Evolutionary conservation across 2,113 vertebrate genomes (phyloP).

Genomic region (Astur gentilis): DNA sequence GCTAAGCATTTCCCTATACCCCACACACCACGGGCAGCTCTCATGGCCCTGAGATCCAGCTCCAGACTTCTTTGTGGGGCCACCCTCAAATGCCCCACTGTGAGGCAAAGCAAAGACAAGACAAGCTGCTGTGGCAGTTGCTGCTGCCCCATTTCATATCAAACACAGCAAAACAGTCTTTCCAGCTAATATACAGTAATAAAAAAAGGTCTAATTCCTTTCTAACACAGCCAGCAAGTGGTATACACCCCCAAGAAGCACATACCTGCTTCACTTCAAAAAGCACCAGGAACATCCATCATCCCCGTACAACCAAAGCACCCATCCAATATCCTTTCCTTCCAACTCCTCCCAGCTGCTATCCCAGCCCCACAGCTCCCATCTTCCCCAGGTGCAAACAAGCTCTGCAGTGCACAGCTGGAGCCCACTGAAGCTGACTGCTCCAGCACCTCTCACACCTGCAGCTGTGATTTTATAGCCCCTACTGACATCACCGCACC

Average conservation of each 20-base stretch:
- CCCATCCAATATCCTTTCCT: background rate
- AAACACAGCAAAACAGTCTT: background rate
- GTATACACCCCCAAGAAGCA: background rate
- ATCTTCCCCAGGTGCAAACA: background rate
- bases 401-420: background rate
- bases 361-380: background rate
- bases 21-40: background rate
- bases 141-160: background rate
- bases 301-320: background rate
- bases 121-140: background rate
- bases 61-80: background rate
- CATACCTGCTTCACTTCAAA: background rate
- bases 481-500: background rate
- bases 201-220: background rate
- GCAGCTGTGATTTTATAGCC: background rate
- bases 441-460: background rate
- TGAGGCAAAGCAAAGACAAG: background rate
- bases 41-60: rapidly evolving
- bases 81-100: background rate
- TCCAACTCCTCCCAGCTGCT: rapidly evolving
- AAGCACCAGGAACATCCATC: background rate
- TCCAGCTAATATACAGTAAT: background rate
- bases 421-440: rapidly evolving
- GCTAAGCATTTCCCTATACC: no score
- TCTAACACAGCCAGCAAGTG: background rate